Percentiles rank a stretch among this genome's conserved stretches.
Conservation (phyloP, 2,113 vertebrate species). For the Ondatra zibethicus region DNA sequence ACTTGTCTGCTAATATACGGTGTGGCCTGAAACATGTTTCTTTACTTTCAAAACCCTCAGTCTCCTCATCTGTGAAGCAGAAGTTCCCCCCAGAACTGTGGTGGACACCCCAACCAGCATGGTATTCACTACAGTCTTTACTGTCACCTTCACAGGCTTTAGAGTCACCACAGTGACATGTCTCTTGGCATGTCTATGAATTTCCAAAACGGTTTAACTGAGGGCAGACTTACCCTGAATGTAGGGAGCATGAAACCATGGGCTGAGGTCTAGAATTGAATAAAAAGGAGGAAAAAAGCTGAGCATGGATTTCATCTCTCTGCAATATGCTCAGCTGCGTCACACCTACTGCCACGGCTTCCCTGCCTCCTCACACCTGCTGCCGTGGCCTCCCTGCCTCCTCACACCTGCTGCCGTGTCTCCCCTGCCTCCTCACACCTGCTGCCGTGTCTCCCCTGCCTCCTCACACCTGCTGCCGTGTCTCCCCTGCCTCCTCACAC, state of each 20-base stretch:
- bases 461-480: too few relatives aligned
- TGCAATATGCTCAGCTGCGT: neutral
- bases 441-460: too few relatives aligned
- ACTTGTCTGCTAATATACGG: neutral
- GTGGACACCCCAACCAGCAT: neutral
- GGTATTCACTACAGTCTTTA: neutral
- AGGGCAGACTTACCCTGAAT: neutral
- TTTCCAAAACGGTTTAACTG: neutral
- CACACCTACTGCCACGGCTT: neutral
- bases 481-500: too few relatives aligned
- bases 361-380: too few relatives aligned
- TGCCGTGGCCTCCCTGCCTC: too few relatives aligned
- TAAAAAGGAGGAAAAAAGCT: neutral
- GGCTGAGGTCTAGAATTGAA: neutral
- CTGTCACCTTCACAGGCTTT: neutral
- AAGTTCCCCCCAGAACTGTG: neutral
- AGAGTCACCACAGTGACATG: too few relatives aligned
- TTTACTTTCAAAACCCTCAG: constrained; percentile 34
- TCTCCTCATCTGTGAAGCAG: neutral
- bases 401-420: too few relatives aligned
- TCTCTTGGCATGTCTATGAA: neutral
- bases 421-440: too few relatives aligned
- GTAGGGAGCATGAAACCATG: neutral
- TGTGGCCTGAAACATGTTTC: neutral
- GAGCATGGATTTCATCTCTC: neutral